These are phyloP conservation scores for Drosophila testacea DNA, from an alignment of 2,888 invertebrate genomes.

Conservation along the genomic window DNA sequence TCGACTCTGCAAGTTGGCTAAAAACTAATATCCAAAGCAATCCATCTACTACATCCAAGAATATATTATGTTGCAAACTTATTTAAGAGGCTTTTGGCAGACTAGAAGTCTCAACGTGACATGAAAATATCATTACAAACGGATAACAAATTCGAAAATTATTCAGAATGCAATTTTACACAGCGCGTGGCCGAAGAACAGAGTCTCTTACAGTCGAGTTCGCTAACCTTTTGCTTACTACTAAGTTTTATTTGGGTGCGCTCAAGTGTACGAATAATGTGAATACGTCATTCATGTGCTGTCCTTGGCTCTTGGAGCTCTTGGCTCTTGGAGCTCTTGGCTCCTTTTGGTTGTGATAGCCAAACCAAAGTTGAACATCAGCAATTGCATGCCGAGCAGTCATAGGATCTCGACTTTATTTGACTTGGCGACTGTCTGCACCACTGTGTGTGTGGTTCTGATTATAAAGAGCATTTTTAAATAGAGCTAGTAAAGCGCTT, in stretches of 20 bases:
- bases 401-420: slow-evolving; percentile 58
- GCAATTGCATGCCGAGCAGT: slow-evolving; percentile 39
- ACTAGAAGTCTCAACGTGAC: too few species aligned
- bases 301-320: slow-evolving; percentile 37
- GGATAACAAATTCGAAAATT: too few species aligned
- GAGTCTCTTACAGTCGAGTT: not conserved
- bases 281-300: slow-evolving; percentile 53
- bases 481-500: slow-evolving; percentile 31
- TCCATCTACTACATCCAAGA: too few species aligned
- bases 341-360: slow-evolving; percentile 18
- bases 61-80: too few species aligned
- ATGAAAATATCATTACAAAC: too few species aligned
- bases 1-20: too few species aligned
- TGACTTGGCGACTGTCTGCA: slow-evolving; percentile 32
- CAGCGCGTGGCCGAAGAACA: not conserved
- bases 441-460: not conserved
- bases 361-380: slow-evolving; percentile 23
- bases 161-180: too few species aligned
- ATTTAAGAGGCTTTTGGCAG: too few species aligned
- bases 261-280: slow-evolving; percentile 67
- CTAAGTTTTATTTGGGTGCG: slow-evolving; percentile 45
- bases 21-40: too few species aligned
- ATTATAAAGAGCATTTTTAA: slow-evolving; percentile 57
- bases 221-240: not conserved
- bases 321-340: slow-evolving; percentile 8